Percentiles rank a stretch among this genome's conserved stretches.
Evolutionary conservation across 2,113 vertebrate genomes (phyloP).

Genomic region (Cinclus mexicanus): DNA sequence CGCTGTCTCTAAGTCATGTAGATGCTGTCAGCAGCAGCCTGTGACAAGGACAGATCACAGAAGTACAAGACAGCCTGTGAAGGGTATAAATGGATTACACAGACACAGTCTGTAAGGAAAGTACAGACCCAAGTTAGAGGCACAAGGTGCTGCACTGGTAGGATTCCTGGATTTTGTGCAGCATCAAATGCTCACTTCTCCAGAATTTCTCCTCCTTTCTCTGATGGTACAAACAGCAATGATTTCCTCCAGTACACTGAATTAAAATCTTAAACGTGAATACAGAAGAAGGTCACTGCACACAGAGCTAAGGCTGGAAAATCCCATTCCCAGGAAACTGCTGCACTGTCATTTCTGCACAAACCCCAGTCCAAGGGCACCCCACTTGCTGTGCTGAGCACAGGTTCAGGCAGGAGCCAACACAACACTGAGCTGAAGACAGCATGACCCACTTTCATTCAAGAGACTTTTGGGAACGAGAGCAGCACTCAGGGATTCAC

Average conservation of each 20-base stretch:
- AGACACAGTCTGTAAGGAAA: background rate
- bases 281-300: background rate
- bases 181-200: background rate
- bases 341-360: background rate
- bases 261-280: background rate
- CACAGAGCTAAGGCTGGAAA: background rate
- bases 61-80: fast-evolving
- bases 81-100: fast-evolving
- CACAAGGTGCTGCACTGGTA: background rate
- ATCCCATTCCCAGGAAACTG: background rate
- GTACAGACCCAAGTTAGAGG: background rate
- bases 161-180: background rate
- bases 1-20: fast-evolving
- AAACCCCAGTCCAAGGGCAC: background rate
- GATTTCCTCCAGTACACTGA: background rate
- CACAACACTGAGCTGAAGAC: background rate
- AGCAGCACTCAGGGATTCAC: background rate
- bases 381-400: background rate
- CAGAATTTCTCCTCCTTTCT: background rate
- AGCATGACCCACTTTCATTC: background rate
- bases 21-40: background rate
- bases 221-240: background rate
- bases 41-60: fast-evolving
- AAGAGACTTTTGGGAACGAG: background rate
- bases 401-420: background rate